Evolutionary conservation across 2,113 vertebrate genomes (phyloP).

Genomic region (Falcunculus frontatus): DNA sequence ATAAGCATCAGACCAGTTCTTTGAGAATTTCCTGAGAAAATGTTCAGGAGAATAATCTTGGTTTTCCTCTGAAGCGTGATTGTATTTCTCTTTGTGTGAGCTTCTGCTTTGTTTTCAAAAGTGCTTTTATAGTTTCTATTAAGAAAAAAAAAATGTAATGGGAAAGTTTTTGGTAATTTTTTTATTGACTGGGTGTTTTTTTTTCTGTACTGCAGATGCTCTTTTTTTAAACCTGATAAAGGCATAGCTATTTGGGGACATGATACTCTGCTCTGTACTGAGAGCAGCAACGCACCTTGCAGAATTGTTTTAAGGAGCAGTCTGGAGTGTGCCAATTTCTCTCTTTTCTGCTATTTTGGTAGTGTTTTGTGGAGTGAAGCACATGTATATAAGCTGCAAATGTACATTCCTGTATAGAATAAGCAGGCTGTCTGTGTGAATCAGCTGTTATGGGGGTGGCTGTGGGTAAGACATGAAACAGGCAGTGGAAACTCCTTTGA

Average conservation of each 20-base stretch:
- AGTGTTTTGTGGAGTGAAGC: background rate
- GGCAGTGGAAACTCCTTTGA: slow-evolving; percentile 5
- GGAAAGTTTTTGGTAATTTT: background rate
- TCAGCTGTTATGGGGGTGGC: slow-evolving; percentile 46
- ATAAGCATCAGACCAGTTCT: background rate
- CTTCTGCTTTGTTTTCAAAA: background rate
- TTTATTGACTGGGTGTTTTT: background rate
- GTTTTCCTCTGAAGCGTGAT: background rate
- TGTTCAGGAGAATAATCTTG: background rate
- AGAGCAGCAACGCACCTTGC: background rate
- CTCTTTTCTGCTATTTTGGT: slow-evolving; percentile 29
- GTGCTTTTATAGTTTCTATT: background rate
- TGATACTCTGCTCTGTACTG: background rate
- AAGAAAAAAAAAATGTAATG: background rate
- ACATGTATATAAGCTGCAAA: slow-evolving; percentile 30
- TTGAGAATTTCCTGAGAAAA: background rate
- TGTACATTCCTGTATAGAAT: slow-evolving; percentile 21
- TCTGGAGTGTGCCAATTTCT: background rate
- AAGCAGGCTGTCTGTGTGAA: slow-evolving; percentile 18
- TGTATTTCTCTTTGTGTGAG: background rate
- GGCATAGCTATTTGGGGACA: background rate
- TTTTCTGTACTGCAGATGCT: background rate
- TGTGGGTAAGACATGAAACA: slow-evolving; percentile 21
- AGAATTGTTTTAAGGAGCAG: background rate
- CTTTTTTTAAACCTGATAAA: background rate